Conservation (phyloP, 2,888 invertebrate genomes). For the Acanthosoma haemorrhoidale region DNA sequence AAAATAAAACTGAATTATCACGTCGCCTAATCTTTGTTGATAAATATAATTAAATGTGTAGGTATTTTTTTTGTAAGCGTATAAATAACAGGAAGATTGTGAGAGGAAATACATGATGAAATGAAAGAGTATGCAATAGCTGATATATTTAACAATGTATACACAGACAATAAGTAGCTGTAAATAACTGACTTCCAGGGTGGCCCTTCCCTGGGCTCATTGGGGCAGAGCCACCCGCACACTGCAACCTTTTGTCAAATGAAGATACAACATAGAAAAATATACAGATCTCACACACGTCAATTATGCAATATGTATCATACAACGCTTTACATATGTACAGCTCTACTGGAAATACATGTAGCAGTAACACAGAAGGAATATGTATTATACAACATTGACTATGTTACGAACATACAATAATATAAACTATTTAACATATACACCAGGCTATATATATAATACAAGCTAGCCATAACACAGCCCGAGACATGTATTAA, state of each 20-base stretch:
- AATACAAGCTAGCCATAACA: background rate
- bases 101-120: too few species aligned
- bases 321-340: background rate
- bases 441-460: background rate
- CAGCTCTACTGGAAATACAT: background rate
- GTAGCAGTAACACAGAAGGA: background rate
- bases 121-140: background rate
- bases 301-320: background rate
- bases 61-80: too few species aligned
- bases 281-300: conserved; percentile 16
- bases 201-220: conserved; percentile 18
- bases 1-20: too few species aligned
- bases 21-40: too few species aligned
- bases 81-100: too few species aligned
- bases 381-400: background rate
- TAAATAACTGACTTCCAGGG: background rate
- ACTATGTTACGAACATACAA: background rate
- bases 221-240: background rate
- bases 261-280: conserved; percentile 5
- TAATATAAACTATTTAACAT: background rate
- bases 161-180: background rate
- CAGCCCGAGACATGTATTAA: conserved; percentile 2
- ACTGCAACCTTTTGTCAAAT: background rate
- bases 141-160: background rate
- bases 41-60: too few species aligned